Conservation (phyloP, 2,888 invertebrate species). For the Nezara viridula region DNA sequence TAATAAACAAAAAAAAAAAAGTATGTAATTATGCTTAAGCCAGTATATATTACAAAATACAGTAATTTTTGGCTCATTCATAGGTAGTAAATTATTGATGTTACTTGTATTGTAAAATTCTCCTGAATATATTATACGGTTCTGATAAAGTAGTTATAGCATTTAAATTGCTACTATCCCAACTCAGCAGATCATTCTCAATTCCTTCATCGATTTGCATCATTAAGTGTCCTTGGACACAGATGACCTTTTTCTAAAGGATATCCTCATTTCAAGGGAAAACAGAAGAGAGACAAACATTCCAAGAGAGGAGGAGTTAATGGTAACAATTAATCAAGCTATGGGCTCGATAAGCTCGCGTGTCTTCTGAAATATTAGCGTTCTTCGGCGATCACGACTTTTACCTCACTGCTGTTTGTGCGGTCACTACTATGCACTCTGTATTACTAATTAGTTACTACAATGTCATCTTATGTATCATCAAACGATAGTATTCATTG, state of each 20-base stretch:
- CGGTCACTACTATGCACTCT: background rate
- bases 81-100: too few species aligned
- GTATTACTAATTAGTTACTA: too few species aligned
- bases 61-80: too few species aligned
- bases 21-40: too few species aligned
- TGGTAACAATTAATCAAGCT: slow-evolving; percentile 19
- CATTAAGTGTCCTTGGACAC: background rate
- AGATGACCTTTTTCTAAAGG: background rate
- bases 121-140: too few species aligned
- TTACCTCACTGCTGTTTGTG: background rate
- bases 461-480: too few species aligned
- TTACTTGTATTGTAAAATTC: too few species aligned
- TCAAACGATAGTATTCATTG: too few species aligned
- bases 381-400: background rate
- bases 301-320: background rate
- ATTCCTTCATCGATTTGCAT: background rate
- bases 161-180: too few species aligned
- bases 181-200: background rate
- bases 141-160: too few species aligned
- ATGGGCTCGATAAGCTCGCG: background rate
- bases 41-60: too few species aligned
- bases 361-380: background rate
- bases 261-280: slow-evolving; percentile 9
- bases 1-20: too few species aligned
- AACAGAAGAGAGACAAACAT: background rate